Percentiles rank a stretch among this genome's conserved stretches.
Conservation (phyloP, 2,113 vertebrate species). For the Platichthys flesus region DNA sequence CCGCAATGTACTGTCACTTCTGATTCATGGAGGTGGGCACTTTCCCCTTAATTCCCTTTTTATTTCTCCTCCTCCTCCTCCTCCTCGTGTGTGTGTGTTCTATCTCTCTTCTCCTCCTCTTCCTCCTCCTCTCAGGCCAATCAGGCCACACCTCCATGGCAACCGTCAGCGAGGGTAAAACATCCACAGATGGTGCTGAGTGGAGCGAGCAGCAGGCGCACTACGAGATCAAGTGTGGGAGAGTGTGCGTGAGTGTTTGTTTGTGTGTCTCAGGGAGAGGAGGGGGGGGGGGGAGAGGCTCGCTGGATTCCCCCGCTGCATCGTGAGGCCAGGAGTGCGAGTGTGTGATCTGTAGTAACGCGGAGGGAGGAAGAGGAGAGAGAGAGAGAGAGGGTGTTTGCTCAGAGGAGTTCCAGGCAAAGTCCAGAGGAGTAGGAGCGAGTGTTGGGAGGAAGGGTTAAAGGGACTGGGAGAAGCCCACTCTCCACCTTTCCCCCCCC, state of each 20-base stretch:
- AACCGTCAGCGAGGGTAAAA: slow-evolving; percentile 84
- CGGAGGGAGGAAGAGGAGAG: slow-evolving; percentile 34
- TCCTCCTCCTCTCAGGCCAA: slow-evolving; percentile 63
- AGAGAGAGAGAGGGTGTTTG: no score
- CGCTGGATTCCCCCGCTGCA: slow-evolving; percentile 54
- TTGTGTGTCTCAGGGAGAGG: slow-evolving; percentile 62
- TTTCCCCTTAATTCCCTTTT: slow-evolving; percentile 67
- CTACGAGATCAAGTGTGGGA: slow-evolving; percentile 73
- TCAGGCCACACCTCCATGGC: slow-evolving; percentile 86
- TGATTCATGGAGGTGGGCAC: slow-evolving; percentile 83
- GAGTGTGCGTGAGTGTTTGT: slow-evolving; percentile 62
- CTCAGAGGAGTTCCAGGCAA: slow-evolving; percentile 47
- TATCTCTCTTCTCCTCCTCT: slow-evolving; percentile 42
- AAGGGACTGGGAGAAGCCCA: slow-evolving; percentile 58
- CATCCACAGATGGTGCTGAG: slow-evolving; percentile 85
- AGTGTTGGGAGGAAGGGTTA: slow-evolving; percentile 30
- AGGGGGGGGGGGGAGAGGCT: slow-evolving; percentile 34
- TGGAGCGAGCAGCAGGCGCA: slow-evolving; percentile 77
- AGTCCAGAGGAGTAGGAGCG: slow-evolving; percentile 41
- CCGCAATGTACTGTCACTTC: slow-evolving; percentile 76
- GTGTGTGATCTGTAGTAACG: slow-evolving; percentile 37
- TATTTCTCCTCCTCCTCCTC: slow-evolving; percentile 43
- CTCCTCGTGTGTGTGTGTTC: slow-evolving; percentile 4
- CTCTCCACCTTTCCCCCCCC: slow-evolving; percentile 7
- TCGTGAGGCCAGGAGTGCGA: slow-evolving; percentile 31